Evolutionary conservation across 2,888 invertebrate species (phyloP).

Genomic region (Carpatolechia fugitivella): DNA sequence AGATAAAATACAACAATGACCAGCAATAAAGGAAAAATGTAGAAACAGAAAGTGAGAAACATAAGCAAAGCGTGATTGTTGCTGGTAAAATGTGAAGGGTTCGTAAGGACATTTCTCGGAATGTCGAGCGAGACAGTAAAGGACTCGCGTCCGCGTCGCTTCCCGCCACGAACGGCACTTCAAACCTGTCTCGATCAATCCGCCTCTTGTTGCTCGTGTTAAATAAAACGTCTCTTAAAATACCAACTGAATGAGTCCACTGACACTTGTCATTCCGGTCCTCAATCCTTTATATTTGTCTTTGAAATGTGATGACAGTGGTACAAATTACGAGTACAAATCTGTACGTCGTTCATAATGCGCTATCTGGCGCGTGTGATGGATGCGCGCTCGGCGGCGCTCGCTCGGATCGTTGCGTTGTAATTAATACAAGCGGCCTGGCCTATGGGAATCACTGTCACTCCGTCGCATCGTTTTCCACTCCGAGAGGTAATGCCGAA

Average conservation of each 20-base stretch:
- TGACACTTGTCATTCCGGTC: slow-evolving; percentile 77
- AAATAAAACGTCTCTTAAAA: slow-evolving; percentile 77
- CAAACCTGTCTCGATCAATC: slow-evolving; percentile 79
- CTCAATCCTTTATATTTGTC: slow-evolving; percentile 79
- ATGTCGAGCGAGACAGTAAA: slow-evolving; percentile 61
- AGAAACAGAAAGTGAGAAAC: slow-evolving; percentile 23
- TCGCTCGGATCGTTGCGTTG: slow-evolving; percentile 62
- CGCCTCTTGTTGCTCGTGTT: slow-evolving; percentile 76
- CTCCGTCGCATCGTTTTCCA: slow-evolving; percentile 64
- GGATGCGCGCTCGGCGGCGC: slow-evolving; percentile 60
- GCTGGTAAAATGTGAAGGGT: slow-evolving; percentile 51
- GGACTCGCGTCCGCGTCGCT: slow-evolving; percentile 46
- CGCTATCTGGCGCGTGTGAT: slow-evolving; percentile 72
- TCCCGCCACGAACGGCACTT: slow-evolving; percentile 71
- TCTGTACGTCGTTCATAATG: slow-evolving; percentile 75
- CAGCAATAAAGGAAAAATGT: slow-evolving; percentile 21
- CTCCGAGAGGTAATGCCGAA: slow-evolving; percentile 58
- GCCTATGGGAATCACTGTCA: slow-evolving; percentile 71
- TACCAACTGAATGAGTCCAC: slow-evolving; percentile 69
- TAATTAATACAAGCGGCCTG: slow-evolving; percentile 70
- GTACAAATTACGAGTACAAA: slow-evolving; percentile 79
- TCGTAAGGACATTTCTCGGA: slow-evolving; percentile 72
- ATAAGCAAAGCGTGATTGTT: slow-evolving; percentile 43
- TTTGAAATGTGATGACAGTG: slow-evolving; percentile 80
- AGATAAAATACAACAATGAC: slow-evolving; percentile 15